Evolutionary conservation across 2,888 invertebrate species (phyloP).

Genomic region (Idaea dimidiata): DNA sequence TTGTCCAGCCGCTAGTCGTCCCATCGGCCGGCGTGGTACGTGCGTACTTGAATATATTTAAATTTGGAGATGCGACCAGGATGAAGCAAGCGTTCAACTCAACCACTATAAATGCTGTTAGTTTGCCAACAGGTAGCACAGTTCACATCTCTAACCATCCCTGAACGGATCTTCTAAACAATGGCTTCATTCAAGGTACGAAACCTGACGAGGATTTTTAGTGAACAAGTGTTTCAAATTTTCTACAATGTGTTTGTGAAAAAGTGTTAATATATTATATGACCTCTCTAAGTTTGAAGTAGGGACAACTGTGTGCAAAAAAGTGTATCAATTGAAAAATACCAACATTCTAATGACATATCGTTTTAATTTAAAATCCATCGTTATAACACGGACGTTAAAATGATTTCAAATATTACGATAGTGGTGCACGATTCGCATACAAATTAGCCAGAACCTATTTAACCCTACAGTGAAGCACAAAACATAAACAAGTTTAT

Average conservation of each 20-base stretch:
- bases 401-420: not conserved
- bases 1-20: slow-evolving; percentile 62
- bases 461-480: not conserved
- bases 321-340: not conserved
- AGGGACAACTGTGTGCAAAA: not conserved
- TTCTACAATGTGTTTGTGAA: slow-evolving; percentile 1
- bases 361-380: not conserved
- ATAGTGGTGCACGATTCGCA: not conserved
- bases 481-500: slow-evolving; percentile 14
- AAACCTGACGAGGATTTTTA: slow-evolving; percentile 34
- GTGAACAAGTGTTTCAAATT: slow-evolving; percentile 28
- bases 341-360: not conserved
- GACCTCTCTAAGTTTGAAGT: not conserved
- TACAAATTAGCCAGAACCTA: not conserved
- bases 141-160: slow-evolving; percentile 65
- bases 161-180: slow-evolving; percentile 57
- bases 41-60: slow-evolving; percentile 81
- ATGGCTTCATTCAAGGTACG: slow-evolving; percentile 78
- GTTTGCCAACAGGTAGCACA: slow-evolving; percentile 60
- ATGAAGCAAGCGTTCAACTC: slow-evolving; percentile 67
- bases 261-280: slow-evolving; percentile 22
- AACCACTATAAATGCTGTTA: slow-evolving; percentile 68
- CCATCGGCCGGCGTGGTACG: slow-evolving; percentile 65
- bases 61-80: slow-evolving; percentile 78
- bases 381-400: not conserved